Conservation (phyloP, 2,888 invertebrate species). For the Tipula unca region DNA sequence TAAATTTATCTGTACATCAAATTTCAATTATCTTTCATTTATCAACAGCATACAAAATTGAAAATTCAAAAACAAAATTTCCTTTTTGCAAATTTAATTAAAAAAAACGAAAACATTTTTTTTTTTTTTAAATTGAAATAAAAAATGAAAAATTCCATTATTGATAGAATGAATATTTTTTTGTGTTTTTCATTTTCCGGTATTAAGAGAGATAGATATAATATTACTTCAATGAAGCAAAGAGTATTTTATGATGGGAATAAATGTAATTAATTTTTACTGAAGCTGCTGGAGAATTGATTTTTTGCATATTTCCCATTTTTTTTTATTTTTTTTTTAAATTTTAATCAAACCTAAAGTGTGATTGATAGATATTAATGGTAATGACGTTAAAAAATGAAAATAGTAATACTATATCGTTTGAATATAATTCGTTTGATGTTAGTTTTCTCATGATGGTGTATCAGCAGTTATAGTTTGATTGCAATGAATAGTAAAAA, state of each 20-base stretch:
- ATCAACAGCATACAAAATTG: conserved; percentile 8
- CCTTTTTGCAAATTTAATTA: conserved; percentile 2
- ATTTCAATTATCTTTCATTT: conserved; percentile 14
- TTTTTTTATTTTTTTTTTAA: not conserved
- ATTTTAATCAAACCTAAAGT: not conserved
- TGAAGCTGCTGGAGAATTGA: not conserved
- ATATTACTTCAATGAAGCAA: conserved; percentile 1
- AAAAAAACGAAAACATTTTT: not conserved
- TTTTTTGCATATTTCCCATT: not conserved
- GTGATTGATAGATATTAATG: not conserved
- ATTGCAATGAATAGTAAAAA: not conserved
- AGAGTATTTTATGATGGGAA: conserved; percentile 14
- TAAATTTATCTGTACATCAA: conserved; percentile 14
- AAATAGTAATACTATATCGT: not conserved
- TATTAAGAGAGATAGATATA: not conserved
- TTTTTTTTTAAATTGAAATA: not conserved
- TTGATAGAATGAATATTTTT: not conserved
- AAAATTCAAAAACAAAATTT: conserved; percentile 3
- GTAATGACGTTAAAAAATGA: not conserved
- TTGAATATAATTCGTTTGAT: not conserved
- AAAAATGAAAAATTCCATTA: not conserved
- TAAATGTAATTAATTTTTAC: not conserved
- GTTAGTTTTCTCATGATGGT: not conserved
- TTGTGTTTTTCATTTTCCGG: not conserved
- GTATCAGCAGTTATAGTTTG: not conserved